These are phyloP conservation scores for Aphaenogaster rudis DNA, from an alignment of 1,140 invertebrate genomes.

Conservation along the genomic window DNA sequence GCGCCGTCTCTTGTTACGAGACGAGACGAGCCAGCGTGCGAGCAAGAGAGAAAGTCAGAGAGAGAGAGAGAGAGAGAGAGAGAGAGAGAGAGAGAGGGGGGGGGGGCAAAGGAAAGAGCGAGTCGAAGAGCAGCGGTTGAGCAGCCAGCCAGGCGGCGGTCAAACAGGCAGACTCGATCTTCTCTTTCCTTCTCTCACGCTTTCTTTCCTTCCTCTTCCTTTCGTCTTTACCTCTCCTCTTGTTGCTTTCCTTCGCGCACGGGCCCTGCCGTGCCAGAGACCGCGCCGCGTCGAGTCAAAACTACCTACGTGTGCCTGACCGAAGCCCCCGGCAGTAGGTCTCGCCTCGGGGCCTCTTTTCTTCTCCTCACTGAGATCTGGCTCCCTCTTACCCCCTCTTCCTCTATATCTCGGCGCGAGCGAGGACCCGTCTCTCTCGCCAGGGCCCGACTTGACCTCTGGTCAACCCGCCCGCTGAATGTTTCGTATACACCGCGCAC, in stretches of 20 bases:
- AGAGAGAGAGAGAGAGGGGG: slow-evolving; percentile 28
- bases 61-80: slow-evolving; percentile 46
- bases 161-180: slow-evolving; percentile 75
- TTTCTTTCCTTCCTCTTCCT: slow-evolving; percentile 42
- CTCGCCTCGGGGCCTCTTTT: slow-evolving; percentile 75
- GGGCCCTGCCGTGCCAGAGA: slow-evolving; percentile 60
- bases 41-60: slow-evolving; percentile 63
- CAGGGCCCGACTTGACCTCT: slow-evolving; percentile 48
- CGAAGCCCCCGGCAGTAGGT: slow-evolving; percentile 80
- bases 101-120: slow-evolving; percentile 39
- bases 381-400: slow-evolving; percentile 5
- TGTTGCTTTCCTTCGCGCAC: slow-evolving; percentile 76
- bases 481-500: slow-evolving; percentile 39
- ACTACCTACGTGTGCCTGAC: slow-evolving; percentile 78
- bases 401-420: slow-evolving; percentile 16
- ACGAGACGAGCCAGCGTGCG: slow-evolving; percentile 80
- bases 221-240: slow-evolving; percentile 58
- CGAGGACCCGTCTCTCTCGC: background rate
- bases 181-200: slow-evolving; percentile 31
- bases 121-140: slow-evolving; percentile 54
- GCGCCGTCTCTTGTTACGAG: slow-evolving; percentile 85
- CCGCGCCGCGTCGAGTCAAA: slow-evolving; percentile 75
- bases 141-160: slow-evolving; percentile 72
- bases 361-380: slow-evolving; percentile 58
- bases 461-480: slow-evolving; percentile 55